Conservation (phyloP, 2,113 vertebrate genomes). For the Thinocorus orbignyianus region DNA sequence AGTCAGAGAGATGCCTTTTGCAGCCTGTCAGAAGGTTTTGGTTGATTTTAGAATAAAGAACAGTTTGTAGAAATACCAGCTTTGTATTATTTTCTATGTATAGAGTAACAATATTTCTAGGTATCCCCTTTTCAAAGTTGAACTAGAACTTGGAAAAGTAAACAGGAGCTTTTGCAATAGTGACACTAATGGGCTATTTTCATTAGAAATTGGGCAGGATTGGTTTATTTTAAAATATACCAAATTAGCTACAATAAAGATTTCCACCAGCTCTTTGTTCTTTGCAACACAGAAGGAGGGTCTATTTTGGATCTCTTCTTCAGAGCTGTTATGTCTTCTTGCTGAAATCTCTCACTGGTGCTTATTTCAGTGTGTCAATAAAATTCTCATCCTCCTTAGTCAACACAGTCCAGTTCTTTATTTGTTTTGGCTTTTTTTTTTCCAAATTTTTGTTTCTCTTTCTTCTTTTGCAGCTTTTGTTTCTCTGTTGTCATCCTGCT, state of each 20-base stretch:
- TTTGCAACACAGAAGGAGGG: constrained; percentile 19
- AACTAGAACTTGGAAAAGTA: background rate
- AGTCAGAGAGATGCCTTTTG: background rate
- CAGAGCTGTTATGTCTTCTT: background rate
- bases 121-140: constrained; percentile 16
- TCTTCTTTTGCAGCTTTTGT: background rate
- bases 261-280: constrained; percentile 58
- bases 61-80: background rate
- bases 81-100: background rate
- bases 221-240: constrained; percentile 62
- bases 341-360: constrained; percentile 37
- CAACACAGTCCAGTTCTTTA: background rate
- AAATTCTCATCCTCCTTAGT: constrained; percentile 35
- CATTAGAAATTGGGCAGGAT: background rate
- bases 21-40: background rate
- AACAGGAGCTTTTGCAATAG: background rate
- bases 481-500: constrained; percentile 21
- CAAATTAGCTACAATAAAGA: constrained; percentile 52
- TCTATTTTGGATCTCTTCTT: constrained; percentile 52
- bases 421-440: background rate
- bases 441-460: background rate
- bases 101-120: constrained; percentile 1
- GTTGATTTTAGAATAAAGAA: background rate
- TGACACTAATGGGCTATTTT: background rate
- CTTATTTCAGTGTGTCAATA: constrained; percentile 53